Evolutionary conservation across 2,888 invertebrate genomes (phyloP), one percentile per base, ranked within the genome.

Genomic region (Hirtodrosophila trivittata): DNA sequence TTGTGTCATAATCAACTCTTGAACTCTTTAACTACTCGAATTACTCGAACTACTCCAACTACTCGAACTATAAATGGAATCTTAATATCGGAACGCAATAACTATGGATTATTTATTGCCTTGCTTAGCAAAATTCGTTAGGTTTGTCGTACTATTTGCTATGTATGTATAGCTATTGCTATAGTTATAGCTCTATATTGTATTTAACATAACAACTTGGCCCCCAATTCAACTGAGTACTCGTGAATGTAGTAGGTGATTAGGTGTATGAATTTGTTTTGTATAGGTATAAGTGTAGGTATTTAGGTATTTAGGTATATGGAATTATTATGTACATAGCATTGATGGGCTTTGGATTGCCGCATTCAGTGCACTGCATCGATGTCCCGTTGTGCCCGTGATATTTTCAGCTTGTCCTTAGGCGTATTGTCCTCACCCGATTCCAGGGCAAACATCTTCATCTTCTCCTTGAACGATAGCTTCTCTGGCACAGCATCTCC

Each of bases 371-470:
- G 93, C 77, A 93, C 93, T 71, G 93, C 93, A 91, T 98, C 97
- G 89, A 98, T 98, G 90, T 97, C 97, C 75, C 98, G 94, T 91
- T 98, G 98, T 52, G 98, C 98, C 83, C 97, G 94, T 32, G 98
- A 98, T 90, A 97, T 97, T 92, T 98, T 98, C 58, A 97, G 95
- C 92, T 97, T 97, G 90, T 98, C 97, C 91, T 96, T 95, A 73
- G 98, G 98, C 65, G 97, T 97, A 88, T 95, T 94, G 84, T 95
- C 94, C 89, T 98, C 98, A 35, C 98, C 98, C 9, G 97, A 95
- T 92, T 98, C 98, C 92, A 96, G 94, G 37, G 98, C 99, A 92
- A 99, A 99, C 96, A 98, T 97, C 92, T 97, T 97, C 98, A 99
- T 99, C 92, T 99, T 99, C 91, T 99, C 99, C 90, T 97, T 96